Base-by-base conservation (phyloP, 2,797 vertebrate species). In the Xiphorhynchus erythropygius region DNA sequence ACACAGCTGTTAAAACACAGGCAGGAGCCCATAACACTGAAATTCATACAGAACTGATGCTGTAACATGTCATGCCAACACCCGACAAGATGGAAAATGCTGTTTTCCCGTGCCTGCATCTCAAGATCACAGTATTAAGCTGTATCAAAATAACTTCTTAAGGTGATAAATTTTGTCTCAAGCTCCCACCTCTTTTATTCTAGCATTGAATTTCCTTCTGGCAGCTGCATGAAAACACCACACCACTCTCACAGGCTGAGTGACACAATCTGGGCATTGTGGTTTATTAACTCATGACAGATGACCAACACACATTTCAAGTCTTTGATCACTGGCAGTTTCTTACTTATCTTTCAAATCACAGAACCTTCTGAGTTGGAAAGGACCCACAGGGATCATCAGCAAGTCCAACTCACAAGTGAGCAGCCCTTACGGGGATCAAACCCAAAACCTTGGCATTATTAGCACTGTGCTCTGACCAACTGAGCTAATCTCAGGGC, bases 141-240 rank as follows among this genome's bases (percentile, higher is more conserved):
- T 84, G 69, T 57, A 91, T 17, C 87, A 87, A 94, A 94, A 89
- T 56, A 87, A 83, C 62, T 47, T 23, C 3, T 87, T 85, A 71
- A 68, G 55, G 62, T 44, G 57, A 84, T 69, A 65, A n/a, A 65
- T 78, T 85, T 90, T 71, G 68, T 35, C 33, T 74, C 49, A 57
- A 92, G 53, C 24, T 44, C 27, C 24, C 30, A n/a, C 53, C 56
- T 78, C 82, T 92, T 82, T 84, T 49, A 73, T 91, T 96, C 69
- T 44, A 83, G 75, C 41, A 81, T 81, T 81, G 49, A 55, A 84
- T 96, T 94, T 95, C 87, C 63, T 82, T 56, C 84, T 87, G 85
- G 77, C 82, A 94, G 84, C 91, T 87, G 88, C 74, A 69, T 55
- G 71, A 86, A 76, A 91, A 77, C 4, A 67, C 68, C 80, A 85